phyloP scores from a whole-genome alignment of 2,797 vertebrate genomes.

The Acrossocheilus fasciatus region DNA sequence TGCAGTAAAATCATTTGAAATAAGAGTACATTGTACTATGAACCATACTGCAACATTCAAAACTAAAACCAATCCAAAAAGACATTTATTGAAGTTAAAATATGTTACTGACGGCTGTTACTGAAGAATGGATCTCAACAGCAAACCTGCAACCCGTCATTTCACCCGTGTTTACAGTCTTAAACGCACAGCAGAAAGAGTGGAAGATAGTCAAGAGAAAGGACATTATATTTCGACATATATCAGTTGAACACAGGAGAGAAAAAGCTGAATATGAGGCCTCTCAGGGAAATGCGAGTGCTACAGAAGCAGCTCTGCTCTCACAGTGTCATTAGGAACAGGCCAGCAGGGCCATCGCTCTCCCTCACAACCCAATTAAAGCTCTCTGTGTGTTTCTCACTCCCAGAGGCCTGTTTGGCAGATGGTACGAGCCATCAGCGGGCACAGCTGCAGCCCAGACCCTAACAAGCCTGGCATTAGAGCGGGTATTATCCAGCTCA shows the following conservation, averaged over 20 bases:
- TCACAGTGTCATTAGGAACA: slow-evolving; percentile 57
- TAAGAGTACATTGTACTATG: background rate
- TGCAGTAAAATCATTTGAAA: background rate
- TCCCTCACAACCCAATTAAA: slow-evolving; percentile 62
- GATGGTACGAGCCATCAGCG: slow-evolving; percentile 56
- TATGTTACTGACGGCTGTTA: background rate
- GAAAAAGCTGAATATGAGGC: background rate
- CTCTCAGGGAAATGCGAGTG: background rate
- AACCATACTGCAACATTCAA: background rate
- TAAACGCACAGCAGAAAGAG: background rate
- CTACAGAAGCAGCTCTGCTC: background rate
- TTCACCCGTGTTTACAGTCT: background rate
- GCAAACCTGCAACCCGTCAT: too few relatives aligned
- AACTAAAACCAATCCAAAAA: background rate
- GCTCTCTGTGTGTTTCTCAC: slow-evolving; percentile 59
- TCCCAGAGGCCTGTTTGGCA: slow-evolving; percentile 61
- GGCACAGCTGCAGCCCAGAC: slow-evolving; percentile 58
- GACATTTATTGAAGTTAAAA: background rate
- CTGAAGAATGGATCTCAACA: too few relatives aligned
- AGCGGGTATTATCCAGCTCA: background rate
- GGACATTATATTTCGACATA: background rate
- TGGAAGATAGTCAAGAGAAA: background rate
- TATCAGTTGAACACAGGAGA: background rate
- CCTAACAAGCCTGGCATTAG: slow-evolving; percentile 53
- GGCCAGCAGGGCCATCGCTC: slow-evolving; percentile 46